A percentile compares a stretch with the other conserved stretches of the same genome.
phyloP scores from a whole-genome alignment of 1,140 invertebrate genomes.

The Lethocerus indicus region DNA sequence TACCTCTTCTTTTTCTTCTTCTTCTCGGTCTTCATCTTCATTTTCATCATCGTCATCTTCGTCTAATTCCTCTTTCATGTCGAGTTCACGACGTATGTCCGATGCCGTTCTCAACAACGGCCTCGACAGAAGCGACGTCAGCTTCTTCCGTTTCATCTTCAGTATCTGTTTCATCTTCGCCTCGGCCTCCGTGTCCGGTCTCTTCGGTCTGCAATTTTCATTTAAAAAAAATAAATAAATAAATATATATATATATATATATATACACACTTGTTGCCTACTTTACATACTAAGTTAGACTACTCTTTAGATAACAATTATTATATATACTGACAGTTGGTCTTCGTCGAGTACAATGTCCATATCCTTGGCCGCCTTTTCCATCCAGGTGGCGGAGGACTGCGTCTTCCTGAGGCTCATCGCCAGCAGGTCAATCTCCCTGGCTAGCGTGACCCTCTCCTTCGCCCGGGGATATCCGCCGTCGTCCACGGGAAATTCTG shows the following conservation, averaged over 20 bases:
- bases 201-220: neutral
- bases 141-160: neutral
- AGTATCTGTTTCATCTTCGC: neutral
- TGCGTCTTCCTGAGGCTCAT: conserved; percentile 45
- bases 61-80: too few relatives aligned
- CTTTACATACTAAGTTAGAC: neutral
- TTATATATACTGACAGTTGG: conserved; percentile 29
- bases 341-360: conserved; percentile 71
- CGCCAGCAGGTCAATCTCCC: conserved; percentile 59
- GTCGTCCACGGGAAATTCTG: conserved; percentile 61
- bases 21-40: too few relatives aligned
- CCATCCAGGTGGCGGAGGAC: conserved; percentile 55
- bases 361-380: conserved; percentile 66
- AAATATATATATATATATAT: too few relatives aligned
- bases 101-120: too few relatives aligned
- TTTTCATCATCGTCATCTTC: too few relatives aligned
- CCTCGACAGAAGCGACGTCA: too few relatives aligned
- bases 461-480: conserved; percentile 46
- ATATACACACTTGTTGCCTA: too few relatives aligned
- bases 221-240: neutral
- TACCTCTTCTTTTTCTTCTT: too few relatives aligned
- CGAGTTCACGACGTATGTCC: too few relatives aligned
- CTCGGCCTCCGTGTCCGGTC: neutral
- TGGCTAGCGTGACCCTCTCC: conserved; percentile 54
- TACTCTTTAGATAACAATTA: neutral